phyloP scores from a whole-genome alignment of 2,888 invertebrate genomes.

The Coelogynopora nodosa region DNA sequence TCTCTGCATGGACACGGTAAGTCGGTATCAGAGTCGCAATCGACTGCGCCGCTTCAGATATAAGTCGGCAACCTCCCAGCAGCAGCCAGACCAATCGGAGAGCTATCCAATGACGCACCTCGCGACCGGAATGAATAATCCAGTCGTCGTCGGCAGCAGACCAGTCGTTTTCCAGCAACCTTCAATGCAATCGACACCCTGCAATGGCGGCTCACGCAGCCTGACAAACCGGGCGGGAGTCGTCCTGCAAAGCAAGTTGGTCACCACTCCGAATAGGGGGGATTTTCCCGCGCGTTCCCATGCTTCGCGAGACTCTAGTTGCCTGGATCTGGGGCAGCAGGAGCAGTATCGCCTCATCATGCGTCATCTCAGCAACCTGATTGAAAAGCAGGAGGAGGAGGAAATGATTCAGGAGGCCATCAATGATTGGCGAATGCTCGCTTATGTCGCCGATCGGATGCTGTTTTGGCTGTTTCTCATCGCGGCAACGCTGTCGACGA shows the following conservation, averaged over 20 bases:
- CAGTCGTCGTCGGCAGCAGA: too few relatives aligned
- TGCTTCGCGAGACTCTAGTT: not conserved
- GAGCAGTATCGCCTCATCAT: constrained; percentile 53
- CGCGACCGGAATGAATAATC: too few relatives aligned
- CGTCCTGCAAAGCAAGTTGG: constrained; percentile 11
- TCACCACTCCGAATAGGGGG: too few relatives aligned
- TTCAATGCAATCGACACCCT: too few relatives aligned
- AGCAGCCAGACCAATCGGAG: too few relatives aligned
- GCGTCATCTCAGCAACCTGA: constrained; percentile 54
- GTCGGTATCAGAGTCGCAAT: constrained; percentile 29
- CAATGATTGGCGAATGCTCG: constrained; percentile 60
- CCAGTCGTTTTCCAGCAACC: too few relatives aligned
- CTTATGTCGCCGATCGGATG: constrained; percentile 59
- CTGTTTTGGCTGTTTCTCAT: constrained; percentile 60
- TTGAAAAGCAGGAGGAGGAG: constrained; percentile 54
- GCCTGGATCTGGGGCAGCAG: not conserved
- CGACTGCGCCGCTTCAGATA: not conserved
- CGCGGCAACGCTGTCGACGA: constrained; percentile 55
- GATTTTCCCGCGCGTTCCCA: too few relatives aligned
- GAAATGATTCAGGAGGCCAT: constrained; percentile 56
- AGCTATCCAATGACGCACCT: too few relatives aligned
- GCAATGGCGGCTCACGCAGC: too few relatives aligned
- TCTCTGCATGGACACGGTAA: constrained; percentile 53
- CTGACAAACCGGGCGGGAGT: not conserved
- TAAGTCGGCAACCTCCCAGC: not conserved